Evolutionary conservation across 23 tunicate genomes (phyloP), one percentile per base, ranked within the genome.

Genomic region (Clavelina lepadiformis): DNA sequence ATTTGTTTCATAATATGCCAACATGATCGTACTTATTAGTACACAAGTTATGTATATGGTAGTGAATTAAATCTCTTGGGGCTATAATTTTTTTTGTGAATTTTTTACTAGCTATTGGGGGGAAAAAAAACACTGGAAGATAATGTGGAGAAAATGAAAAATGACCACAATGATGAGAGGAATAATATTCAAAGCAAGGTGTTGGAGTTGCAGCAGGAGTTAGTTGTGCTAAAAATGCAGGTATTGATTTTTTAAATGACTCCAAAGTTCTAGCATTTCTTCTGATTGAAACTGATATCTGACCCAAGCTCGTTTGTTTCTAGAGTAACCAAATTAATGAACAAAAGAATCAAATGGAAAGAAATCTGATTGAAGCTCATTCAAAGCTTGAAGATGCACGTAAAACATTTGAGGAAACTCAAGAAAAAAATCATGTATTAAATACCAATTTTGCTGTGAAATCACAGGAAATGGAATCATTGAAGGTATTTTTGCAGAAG

Each of bases 391-490:
- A 41, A 45, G 51, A 67, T 4, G 74, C 38, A 28, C 68, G 66
- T 51, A 53, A 63, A 20, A 51, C 49, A n/a, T 46, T 56, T 35
- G 71, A 75, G 5, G 76, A 66, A 38, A 25, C 45, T 6, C 75
- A 65, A 33, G 77, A 65, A 37, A 74, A 86, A 46, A 26, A 47
- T 25, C 67, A 57, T 24, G 24, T 47, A 19, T 66, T 68, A n/a
- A 44, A 58, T 62, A 68, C 84, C 3, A 75, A 78, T 19, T 31
- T 68, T 11, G 68, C 75, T 41, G 32, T 78, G 3, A 57, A 58
- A 30, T 5, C 22, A 29, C 84, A 78, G 32, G 75, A 78, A 56
- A 33, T 68, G 8, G 69, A 46, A 19, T 38, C 67, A 35, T 58
- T 78, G 31, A 68, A 78, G 44, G 84, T 78, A 58, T n/a, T n/a